Conservation (phyloP, 2,888 invertebrate genomes). For the Drosophila acutilabella region DNA sequence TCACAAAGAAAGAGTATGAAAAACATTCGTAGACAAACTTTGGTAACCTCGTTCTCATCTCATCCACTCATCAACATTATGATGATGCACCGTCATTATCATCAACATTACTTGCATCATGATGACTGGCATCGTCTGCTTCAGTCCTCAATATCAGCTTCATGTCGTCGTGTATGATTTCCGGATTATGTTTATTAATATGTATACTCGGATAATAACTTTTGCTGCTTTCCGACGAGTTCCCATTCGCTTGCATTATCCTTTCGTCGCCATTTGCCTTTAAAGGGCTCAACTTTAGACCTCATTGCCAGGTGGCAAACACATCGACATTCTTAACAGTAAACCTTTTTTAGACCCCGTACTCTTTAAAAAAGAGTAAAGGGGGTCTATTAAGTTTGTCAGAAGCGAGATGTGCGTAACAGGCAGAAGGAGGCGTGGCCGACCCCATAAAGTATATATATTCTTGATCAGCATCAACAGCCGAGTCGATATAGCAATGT, state of each 20-base stretch:
- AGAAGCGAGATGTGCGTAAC: too few relatives aligned
- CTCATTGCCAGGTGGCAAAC: conserved; percentile 22
- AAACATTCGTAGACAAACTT: conserved; percentile 44
- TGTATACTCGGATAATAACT: conserved; percentile 45
- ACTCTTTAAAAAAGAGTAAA: too few relatives aligned
- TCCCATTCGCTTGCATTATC: conserved; percentile 5
- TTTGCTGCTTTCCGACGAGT: conserved; percentile 3
- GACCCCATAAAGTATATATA: too few relatives aligned
- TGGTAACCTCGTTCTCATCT: neutral
- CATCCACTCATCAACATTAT: conserved; percentile 6
- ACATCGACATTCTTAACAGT: conserved; percentile 13
- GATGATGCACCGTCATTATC: conserved; percentile 6
- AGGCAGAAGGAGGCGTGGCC: too few relatives aligned
- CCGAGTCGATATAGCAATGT: too few relatives aligned
- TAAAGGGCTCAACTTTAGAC: conserved; percentile 25
- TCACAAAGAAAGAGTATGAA: conserved; percentile 51
- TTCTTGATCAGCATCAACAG: too few relatives aligned
- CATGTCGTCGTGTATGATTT: conserved; percentile 55
- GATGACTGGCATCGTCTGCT: conserved; percentile 9
- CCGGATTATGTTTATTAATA: conserved; percentile 68
- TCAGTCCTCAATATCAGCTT: conserved; percentile 26
- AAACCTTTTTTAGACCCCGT: conserved; percentile 9
- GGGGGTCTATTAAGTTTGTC: too few relatives aligned
- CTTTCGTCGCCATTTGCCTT: conserved; percentile 10
- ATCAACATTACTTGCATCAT: neutral